These are phyloP conservation scores for Zoroaster sp. DNA, from an alignment of 53 echinoderm and acorn worm species.

Conservation along the genomic window DNA sequence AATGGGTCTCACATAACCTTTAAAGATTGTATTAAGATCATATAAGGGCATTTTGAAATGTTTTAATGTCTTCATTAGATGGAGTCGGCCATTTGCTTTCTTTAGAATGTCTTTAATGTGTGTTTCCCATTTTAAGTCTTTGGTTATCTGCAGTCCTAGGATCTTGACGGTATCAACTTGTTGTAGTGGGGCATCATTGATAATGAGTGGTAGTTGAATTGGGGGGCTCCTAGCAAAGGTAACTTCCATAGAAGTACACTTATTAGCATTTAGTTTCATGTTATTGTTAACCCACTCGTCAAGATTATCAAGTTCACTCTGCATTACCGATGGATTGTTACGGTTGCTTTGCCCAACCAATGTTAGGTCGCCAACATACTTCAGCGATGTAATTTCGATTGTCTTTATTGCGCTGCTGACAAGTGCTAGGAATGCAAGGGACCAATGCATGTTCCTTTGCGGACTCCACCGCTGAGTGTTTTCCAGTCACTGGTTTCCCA, in stretches of 20 bases:
- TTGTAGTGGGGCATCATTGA: neutral
- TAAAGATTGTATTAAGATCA: constrained; percentile 26
- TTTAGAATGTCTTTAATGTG: constrained; percentile 4
- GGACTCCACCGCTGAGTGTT: constrained; percentile 30
- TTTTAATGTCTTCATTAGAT: constrained; percentile 8
- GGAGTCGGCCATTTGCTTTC: constrained; percentile 16
- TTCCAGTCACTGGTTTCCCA: neutral
- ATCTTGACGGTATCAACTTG: neutral
- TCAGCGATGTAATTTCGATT: too few species aligned
- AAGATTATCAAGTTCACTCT: too few species aligned
- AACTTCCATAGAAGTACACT: too few species aligned
- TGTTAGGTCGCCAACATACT: too few species aligned
- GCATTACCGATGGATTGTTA: neutral
- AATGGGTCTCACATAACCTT: constrained; percentile 8
- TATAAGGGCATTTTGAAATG: constrained; percentile 29
- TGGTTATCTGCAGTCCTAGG: neutral
- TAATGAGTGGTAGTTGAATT: too few species aligned
- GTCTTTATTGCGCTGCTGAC: constrained; percentile 11
- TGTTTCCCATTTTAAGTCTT: neutral
- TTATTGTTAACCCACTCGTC: too few species aligned
- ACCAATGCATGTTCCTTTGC: constrained; percentile 48
- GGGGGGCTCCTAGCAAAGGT: too few species aligned
- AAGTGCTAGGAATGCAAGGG: constrained; percentile 24
- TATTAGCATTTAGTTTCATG: too few species aligned
- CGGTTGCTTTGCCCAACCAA: neutral